Evolutionary conservation across 92 coral and sea anemone species (phyloP), one percentile per base, ranked within the genome.

Genomic region (Palythoa grandiflora): DNA sequence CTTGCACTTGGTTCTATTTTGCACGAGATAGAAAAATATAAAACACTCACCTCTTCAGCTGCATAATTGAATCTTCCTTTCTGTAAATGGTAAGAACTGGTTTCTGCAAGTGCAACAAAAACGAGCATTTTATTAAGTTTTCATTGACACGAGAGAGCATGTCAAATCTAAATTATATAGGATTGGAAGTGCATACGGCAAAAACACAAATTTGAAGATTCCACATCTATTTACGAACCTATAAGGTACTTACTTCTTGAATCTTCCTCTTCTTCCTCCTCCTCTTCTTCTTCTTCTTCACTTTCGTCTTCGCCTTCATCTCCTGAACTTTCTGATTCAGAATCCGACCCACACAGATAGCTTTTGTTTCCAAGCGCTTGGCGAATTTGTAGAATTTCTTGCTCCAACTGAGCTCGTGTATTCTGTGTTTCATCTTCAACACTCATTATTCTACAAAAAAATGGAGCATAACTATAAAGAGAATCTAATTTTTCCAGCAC

Each of bases 381-480:
- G 19, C 94, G 96, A 88, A 96, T 96, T 84, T 91, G 94, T 77
- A 93, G 90, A 20, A 96, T 96, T 20, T 96, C 99, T 66, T 81
- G 86, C 60, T 81, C 86, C 6, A 81, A 35, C 9, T 81, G 86
- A 81, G 86, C 86, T 47, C 86, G 55, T 65, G 86, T 81, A 20
- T 20, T 47, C 5, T 81, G 86, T 6, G 86, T 63, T 44, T 81
- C 86, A 21, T 81, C 63, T 12, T 48, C 48, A 6, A 53, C 17
- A 54, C 57, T 81, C 86, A 81, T 81, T 39, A n/a, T 28, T 14
- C 39, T 21, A 20, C 60, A 81, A 14, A 35, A 35, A 12, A 21
- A 52, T 2, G 8, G 44, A 21, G 37, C 3, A 20, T 35, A 47
- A 48, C 28, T 14, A 0, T 2, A 20, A 81, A 81, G 2, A 6